Conservation (phyloP, 2,113 vertebrate genomes). For the Pterocles burchelli region DNA sequence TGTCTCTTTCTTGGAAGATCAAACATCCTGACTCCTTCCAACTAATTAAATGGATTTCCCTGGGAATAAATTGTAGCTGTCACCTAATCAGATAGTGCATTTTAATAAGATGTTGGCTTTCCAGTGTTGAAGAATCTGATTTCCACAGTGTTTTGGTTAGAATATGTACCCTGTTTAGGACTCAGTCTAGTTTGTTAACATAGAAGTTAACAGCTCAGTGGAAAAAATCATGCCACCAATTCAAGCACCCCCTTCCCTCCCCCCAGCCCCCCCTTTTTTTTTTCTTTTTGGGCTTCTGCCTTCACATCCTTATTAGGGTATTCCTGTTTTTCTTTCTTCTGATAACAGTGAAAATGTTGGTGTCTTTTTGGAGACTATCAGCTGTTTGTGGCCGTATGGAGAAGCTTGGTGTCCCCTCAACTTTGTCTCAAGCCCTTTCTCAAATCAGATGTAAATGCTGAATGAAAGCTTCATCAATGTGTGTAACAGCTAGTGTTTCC, state of each 20-base stretch:
- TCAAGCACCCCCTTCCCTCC: not conserved
- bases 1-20: not conserved
- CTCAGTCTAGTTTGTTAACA: not conserved
- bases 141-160: not conserved
- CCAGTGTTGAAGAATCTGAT: not conserved
- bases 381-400: not conserved
- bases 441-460: not conserved
- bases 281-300: not conserved
- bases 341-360: not conserved
- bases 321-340: not conserved
- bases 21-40: conserved; percentile 11
- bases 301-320: not conserved
- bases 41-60: conserved; percentile 23
- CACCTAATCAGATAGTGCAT: conserved; percentile 10
- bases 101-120: not conserved
- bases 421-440: not conserved
- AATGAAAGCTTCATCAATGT: not conserved
- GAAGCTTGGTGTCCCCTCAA: not conserved
- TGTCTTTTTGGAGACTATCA: not conserved
- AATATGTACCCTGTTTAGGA: not conserved
- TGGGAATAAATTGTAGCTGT: conserved; percentile 4
- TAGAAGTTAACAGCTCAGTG: not conserved
- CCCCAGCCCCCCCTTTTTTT: not conserved
- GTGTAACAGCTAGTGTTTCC: not conserved
- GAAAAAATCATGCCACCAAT: not conserved